phyloP scores from a whole-genome alignment of 2,888 invertebrate genomes.

The Mantis religiosa region DNA sequence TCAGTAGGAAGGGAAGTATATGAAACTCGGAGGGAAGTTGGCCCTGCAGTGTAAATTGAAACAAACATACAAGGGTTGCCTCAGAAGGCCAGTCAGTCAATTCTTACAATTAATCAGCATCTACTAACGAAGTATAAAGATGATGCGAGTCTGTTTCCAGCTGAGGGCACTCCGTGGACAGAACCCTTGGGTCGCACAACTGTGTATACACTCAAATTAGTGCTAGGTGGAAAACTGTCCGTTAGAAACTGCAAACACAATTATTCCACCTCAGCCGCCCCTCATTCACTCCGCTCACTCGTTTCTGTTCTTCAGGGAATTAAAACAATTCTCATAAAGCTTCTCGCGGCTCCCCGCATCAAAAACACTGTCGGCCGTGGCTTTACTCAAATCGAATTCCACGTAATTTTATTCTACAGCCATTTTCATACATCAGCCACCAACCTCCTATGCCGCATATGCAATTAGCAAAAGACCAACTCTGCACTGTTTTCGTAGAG shows the following conservation, averaged over 20 bases:
- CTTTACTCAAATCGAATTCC: neutral
- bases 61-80: neutral
- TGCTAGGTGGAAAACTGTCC: neutral
- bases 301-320: slow-evolving; percentile 5
- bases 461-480: neutral
- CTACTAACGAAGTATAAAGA: neutral
- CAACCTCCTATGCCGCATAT: neutral
- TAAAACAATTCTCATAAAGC: slow-evolving; percentile 1
- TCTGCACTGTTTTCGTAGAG: neutral
- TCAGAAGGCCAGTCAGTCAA: neutral
- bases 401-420: neutral
- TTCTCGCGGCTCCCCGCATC: neutral
- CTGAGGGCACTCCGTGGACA: neutral
- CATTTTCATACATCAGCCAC: neutral
- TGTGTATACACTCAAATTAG: neutral
- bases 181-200: neutral
- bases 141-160: neutral
- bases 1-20: neutral
- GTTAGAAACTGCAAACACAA: slow-evolving; percentile 12
- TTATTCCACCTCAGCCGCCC: slow-evolving; percentile 11
- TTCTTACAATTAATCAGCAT: neutral
- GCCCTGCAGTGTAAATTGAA: neutral
- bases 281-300: neutral
- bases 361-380: neutral
- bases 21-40: neutral